Evolutionary conservation across 2,113 vertebrate genomes (phyloP), one percentile per base, ranked within the genome.

Genomic region (Hiodon alosoides): DNA sequence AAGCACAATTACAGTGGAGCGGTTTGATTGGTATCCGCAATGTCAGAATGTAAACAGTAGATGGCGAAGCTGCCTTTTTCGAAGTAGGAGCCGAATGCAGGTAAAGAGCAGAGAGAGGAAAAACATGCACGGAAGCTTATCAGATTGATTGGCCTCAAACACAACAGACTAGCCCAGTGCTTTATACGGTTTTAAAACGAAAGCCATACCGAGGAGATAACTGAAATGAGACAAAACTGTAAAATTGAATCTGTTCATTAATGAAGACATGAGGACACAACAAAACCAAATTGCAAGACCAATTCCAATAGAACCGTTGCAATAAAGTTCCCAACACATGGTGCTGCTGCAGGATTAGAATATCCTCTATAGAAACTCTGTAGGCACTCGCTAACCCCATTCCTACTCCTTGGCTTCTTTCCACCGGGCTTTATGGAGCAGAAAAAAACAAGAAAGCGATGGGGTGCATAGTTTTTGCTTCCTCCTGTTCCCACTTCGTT

Each of bases 41-140:
- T 83, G 86, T 83, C 84, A 76, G 71, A 81, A 79, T 85, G 82
- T 72, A 69, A 72, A 87, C 84, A 76, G 87, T 83, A 87, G 87
- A 81, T 87, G 87, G 85, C 82, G 83, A 86, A 86, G 84, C 79
- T 89, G 81, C 81, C 82, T 83, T 84, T 55, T 0, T 3, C 52
- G 52, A 67, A 47, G 52, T 5, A 54, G 48, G 64, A 86, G 31
- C 82, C 82, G 73, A 90, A 50, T 84, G 77, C 78, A 79, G 78
- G 86, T 78, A 79, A 80, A 79, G 82, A 85, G 85, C 84, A 89
- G 55, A 67, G 48, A 67, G 48, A 13, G 54, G 86, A 83, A 84
- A 80, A 83, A 82, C 69, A 87, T 83, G 81, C 83, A 85, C 80
- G 85, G 85, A 70, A 72, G 71, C 67, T 79, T 79, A 83, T 81